Evolutionary conservation across 1,140 invertebrate genomes (phyloP).

Genomic region (Drosophila pseudoobscura): DNA sequence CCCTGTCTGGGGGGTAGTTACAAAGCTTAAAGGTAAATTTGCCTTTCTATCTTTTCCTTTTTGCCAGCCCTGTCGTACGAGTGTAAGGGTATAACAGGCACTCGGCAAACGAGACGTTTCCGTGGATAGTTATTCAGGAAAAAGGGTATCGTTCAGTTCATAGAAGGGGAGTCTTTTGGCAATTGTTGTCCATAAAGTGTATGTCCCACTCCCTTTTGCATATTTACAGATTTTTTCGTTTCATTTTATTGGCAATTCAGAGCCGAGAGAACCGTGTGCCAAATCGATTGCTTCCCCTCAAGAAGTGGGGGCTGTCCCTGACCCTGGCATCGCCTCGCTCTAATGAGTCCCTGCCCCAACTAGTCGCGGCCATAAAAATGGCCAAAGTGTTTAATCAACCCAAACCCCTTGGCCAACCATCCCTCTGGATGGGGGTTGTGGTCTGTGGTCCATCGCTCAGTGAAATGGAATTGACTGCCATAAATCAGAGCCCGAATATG

Average conservation of each 20-base stretch:
- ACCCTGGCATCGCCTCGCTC: neutral
- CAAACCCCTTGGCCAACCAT: neutral
- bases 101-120: neutral
- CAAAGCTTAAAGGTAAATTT: constrained; percentile 67
- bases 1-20: constrained; percentile 48
- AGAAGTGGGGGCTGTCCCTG: no score
- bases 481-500: constrained; percentile 69
- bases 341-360: constrained; percentile 22
- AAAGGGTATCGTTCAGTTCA: no score
- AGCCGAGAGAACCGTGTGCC: neutral
- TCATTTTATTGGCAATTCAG: constrained; percentile 39
- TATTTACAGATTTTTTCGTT: constrained; percentile 53
- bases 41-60: constrained; percentile 43
- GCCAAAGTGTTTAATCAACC: constrained; percentile 66
- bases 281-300: constrained; percentile 7
- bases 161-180: constrained; percentile 24
- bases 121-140: neutral
- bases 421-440: constrained; percentile 15
- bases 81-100: neutral
- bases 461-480: constrained; percentile 70
- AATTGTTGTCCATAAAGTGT: constrained; percentile 42
- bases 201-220: constrained; percentile 33
- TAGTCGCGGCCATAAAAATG: constrained; percentile 30
- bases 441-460: constrained; percentile 12
- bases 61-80: neutral